phyloP scores from a whole-genome alignment of 35 echinoderm and acorn worm species.

The Stichopus chloronotus region DNA sequence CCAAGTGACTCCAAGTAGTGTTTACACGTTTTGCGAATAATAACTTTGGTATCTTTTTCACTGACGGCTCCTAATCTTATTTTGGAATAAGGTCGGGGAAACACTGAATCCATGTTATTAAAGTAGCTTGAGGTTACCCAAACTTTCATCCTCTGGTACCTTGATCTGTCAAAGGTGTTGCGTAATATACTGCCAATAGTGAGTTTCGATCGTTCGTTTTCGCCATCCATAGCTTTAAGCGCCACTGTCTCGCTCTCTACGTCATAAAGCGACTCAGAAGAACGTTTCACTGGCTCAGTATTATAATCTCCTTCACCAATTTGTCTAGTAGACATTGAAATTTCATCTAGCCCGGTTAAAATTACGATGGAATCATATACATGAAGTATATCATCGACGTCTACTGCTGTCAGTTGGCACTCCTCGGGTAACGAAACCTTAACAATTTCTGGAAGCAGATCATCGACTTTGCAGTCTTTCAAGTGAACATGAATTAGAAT shows the following conservation, averaged over 20 bases:
- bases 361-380: not conserved
- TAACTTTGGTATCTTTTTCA: not conserved
- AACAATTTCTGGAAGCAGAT: not conserved
- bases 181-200: no score
- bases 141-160: not conserved
- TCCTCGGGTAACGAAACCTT: not conserved
- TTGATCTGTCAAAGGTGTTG: no score
- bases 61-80: not conserved
- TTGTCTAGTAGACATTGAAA: not conserved
- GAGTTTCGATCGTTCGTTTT: no score
- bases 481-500: not conserved
- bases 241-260: no score
- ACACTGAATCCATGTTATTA: not conserved
- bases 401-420: not conserved
- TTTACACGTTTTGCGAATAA: not conserved
- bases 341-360: not conserved
- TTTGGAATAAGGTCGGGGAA: not conserved
- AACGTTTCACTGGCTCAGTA: no score
- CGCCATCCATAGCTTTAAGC: no score
- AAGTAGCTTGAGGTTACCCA: constrained; percentile 35
- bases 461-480: not conserved
- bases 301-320: not conserved
- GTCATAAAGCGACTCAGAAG: no score
- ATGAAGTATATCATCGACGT: not conserved
- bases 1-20: not conserved